Evolutionary conservation across 2,797 vertebrate genomes (phyloP).

Genomic region (Ctenosaura bakeri): DNA sequence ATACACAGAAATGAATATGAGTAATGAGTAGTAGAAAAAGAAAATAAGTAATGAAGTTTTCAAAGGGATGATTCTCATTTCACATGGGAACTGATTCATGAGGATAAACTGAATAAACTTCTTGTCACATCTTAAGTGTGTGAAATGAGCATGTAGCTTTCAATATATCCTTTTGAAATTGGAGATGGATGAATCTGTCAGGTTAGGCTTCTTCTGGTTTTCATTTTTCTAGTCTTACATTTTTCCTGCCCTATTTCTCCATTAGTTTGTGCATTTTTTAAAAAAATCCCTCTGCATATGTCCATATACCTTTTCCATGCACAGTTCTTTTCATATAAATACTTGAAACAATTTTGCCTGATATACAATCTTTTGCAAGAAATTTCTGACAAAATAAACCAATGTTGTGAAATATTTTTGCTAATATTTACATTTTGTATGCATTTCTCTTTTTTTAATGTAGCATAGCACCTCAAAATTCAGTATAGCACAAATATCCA

Average conservation of each 20-base stretch:
- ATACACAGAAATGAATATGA: not conserved
- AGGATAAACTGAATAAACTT: not conserved
- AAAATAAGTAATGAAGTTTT: not conserved
- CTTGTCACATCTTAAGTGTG: not conserved
- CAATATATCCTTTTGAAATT: not conserved
- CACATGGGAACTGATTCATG: not conserved
- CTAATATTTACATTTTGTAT: no score
- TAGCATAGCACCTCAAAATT: no score
- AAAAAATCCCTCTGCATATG: not conserved
- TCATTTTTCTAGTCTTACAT: not conserved
- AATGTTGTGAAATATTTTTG: no score
- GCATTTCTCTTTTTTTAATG: no score
- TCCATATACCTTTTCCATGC: no score
- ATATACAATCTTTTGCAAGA: no score
- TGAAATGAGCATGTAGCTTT: not conserved
- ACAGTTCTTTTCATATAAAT: no score
- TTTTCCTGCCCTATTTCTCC: not conserved
- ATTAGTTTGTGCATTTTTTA: not conserved
- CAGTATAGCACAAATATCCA: no score
- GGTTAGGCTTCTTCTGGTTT: not conserved
- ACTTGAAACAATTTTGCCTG: no score
- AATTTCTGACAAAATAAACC: no score
- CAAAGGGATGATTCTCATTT: not conserved
- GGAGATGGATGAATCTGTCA: not conserved
- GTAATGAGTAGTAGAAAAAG: not conserved